These are phyloP conservation scores for Nomada lathburiana DNA, from an alignment of 2,888 invertebrate genomes.

Conservation along the genomic window DNA sequence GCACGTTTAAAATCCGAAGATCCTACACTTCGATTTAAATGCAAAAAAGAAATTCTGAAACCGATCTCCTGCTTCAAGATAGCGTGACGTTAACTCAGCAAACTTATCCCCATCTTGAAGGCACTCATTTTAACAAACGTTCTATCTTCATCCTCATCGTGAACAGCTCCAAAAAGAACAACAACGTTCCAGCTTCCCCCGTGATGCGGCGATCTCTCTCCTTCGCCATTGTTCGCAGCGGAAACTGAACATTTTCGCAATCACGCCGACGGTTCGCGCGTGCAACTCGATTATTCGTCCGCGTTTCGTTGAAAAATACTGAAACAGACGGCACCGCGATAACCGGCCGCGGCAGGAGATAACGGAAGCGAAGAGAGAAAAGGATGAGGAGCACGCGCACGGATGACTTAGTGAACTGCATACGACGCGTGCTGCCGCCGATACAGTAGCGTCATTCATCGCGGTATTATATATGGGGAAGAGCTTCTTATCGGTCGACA, in stretches of 20 bases:
- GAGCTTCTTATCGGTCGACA: constrained; percentile 45
- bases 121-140: background rate
- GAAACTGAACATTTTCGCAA: constrained; percentile 35
- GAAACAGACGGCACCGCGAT: constrained; percentile 26
- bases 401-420: constrained; percentile 44
- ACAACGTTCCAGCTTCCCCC: background rate
- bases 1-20: no score
- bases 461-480: constrained; percentile 23
- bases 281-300: constrained; percentile 37
- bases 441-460: constrained; percentile 51
- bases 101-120: no score
- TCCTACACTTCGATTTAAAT: no score
- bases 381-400: constrained; percentile 18
- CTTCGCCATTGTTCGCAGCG: constrained; percentile 32
- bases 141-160: background rate
- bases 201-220: background rate
- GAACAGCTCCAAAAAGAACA: background rate
- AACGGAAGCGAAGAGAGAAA: constrained; percentile 24
- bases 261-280: constrained; percentile 22
- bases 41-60: no score
- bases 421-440: constrained; percentile 30
- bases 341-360: constrained; percentile 18
- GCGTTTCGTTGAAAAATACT: constrained; percentile 33
- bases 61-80: no score
- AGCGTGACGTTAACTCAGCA: no score